These are phyloP conservation scores for Dendrocincla tyrannina DNA, from an alignment of 2,797 vertebrate species.

Conservation along the genomic window DNA sequence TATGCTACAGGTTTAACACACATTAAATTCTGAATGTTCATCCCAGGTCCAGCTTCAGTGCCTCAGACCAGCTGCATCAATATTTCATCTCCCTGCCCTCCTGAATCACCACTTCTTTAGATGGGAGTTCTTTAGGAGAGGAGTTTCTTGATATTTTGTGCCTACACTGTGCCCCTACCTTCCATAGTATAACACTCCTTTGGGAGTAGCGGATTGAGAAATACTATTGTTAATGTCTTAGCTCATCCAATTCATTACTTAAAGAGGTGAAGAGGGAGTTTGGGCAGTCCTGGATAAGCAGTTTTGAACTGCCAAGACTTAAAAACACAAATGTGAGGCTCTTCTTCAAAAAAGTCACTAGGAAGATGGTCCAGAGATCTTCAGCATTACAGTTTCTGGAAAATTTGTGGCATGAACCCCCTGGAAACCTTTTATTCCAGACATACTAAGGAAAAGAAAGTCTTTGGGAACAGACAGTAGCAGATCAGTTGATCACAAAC, in stretches of 20 bases:
- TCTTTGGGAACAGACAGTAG: not conserved
- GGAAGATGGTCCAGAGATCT: not conserved
- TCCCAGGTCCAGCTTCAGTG: not conserved
- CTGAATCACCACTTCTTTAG: not conserved
- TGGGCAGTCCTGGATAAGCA: not conserved
- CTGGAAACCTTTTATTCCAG: not conserved
- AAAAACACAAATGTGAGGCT: not conserved
- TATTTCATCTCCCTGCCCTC: not conserved
- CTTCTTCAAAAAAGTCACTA: not conserved
- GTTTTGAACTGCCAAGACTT: not conserved
- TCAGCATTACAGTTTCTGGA: not conserved
- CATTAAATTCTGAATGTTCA: not conserved
- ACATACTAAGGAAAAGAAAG: not conserved
- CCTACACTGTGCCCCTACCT: not conserved
- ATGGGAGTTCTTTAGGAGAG: not conserved
- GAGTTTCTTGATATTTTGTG: not conserved
- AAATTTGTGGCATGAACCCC: not conserved
- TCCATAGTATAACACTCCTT: not conserved
- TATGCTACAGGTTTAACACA: not conserved
- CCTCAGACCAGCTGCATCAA: not conserved
- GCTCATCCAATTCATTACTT: not conserved
- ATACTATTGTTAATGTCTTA: not conserved
- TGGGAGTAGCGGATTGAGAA: not conserved
- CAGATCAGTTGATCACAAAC: not conserved
- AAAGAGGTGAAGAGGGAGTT: not conserved